Evolutionary conservation across 2,113 vertebrate species (phyloP).

Genomic region (Himantopus leucocephalus): DNA sequence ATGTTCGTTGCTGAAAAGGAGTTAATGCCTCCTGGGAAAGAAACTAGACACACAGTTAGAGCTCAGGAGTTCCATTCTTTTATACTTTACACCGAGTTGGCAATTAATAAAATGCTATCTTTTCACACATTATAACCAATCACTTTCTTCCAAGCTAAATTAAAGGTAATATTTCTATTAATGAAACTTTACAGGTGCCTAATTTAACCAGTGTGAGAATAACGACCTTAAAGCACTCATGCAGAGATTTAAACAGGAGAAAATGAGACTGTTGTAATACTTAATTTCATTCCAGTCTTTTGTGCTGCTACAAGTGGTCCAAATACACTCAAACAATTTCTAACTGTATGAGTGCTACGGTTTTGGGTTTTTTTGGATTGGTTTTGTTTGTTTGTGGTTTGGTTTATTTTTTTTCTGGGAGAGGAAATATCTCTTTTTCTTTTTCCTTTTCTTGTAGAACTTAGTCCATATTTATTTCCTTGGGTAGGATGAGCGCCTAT

Average conservation of each 20-base stretch:
- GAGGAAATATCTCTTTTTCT: background rate
- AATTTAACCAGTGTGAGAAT: constrained; percentile 5
- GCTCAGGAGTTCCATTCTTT: background rate
- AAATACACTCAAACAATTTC: background rate
- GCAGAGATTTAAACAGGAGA: background rate
- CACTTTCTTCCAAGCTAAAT: constrained; percentile 13
- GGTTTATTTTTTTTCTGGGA: background rate
- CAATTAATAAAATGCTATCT: constrained; percentile 28
- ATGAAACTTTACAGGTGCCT: background rate
- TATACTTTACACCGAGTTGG: background rate
- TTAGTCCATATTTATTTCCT: background rate
- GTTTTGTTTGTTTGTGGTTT: background rate
- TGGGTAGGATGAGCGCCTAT: background rate
- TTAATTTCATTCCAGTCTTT: background rate
- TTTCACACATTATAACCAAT: background rate
- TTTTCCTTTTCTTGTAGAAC: background rate
- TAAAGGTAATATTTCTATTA: constrained; percentile 24
- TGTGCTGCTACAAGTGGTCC: background rate
- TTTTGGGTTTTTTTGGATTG: background rate
- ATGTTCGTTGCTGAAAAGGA: background rate
- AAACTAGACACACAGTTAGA: background rate
- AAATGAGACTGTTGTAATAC: background rate
- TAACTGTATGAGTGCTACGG: rapidly evolving
- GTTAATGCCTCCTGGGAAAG: background rate
- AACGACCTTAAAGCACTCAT: background rate